These are phyloP conservation scores for Elmis aenea DNA, from an alignment of 2,888 invertebrate genomes.

Conservation along the genomic window DNA sequence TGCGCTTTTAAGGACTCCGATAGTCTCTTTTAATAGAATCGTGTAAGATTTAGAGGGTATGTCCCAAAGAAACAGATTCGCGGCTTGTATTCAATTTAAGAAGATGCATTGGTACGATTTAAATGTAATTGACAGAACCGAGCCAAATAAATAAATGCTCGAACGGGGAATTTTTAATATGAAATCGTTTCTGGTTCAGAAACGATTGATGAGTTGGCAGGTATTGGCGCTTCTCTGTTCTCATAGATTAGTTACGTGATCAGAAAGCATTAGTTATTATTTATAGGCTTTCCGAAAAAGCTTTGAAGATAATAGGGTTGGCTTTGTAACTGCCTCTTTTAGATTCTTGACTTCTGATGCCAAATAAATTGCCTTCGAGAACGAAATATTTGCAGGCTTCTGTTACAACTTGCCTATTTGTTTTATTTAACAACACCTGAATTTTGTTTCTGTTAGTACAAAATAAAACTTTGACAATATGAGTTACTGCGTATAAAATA, in stretches of 20 bases:
- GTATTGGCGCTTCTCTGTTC: conserved; percentile 44
- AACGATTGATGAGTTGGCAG: conserved; percentile 43
- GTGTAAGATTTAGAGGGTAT: conserved; percentile 28
- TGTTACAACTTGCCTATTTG: too few relatives aligned
- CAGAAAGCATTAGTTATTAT: conserved; percentile 45
- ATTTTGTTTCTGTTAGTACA: too few relatives aligned
- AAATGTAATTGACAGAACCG: conserved; percentile 30
- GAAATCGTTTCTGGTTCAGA: conserved; percentile 27
- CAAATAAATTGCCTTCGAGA: conserved; percentile 31
- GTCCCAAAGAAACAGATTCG: conserved; percentile 26
- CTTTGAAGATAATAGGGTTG: conserved; percentile 36
- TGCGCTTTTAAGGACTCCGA: conserved; percentile 23
- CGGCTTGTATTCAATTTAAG: conserved; percentile 29
- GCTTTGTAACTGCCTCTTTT: conserved; percentile 34
- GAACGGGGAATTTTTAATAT: conserved; percentile 34
- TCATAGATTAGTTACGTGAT: conserved; percentile 47
- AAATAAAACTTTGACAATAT: too few relatives aligned
- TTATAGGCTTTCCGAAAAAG: conserved; percentile 38
- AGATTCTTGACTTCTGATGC: conserved; percentile 34
- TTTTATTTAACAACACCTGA: too few relatives aligned
- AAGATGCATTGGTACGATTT: conserved; percentile 30
- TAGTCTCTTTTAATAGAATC: conserved; percentile 29
- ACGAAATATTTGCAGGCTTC: too few relatives aligned
- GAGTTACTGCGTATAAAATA: too few relatives aligned
- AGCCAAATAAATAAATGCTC: conserved; percentile 22